Base-by-base conservation (phyloP, 2,888 invertebrate species). In the Meganola albula region DNA sequence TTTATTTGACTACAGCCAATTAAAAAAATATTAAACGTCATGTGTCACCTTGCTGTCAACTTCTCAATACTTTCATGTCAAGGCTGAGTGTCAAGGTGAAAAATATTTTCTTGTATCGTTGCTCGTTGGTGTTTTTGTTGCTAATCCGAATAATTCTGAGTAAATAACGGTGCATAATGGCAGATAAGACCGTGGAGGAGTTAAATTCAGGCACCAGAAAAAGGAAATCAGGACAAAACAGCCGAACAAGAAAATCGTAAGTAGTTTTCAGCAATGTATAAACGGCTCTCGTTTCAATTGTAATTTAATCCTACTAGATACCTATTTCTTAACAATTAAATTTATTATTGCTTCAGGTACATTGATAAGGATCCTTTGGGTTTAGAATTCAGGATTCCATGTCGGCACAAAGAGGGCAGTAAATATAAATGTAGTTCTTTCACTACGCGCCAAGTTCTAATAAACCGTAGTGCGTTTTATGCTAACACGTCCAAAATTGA, bases 211-310 rank as follows among this genome's bases (percentile, higher is more conserved):
- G n/a, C n/a, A n/a, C n/a, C n/a, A n/a, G n/a, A n/a, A n/a, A n/a
- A n/a, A n/a, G n/a, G 30, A 31, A 35, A 35, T 35, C 34, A 35
- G 34, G 34, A 35, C 34, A 35, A 35, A 35, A 31, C 34, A 35
- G 34, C 34, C 30, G 34, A 35, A 31, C 34, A 35, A 35, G 34
- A 30, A 35, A 35, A 35, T 30, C 30, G 30, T 35, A 35, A 35
- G 34, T 34, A 34, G 34, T 34, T 34, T 34, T 30, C 34, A 34
- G 34, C 34, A 34, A 34, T 34, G 34, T 34, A 34, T 34, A 24
- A 34, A 34, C 34, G 34, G 34, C 24, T 29, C 34, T 34, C 34
- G 34, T 34, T 34, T 34, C 24, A 30, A 34, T 34, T 34, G 29
- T 34, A 34, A 34, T 34, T 34, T 34, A 34, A 34, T 34, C 34